Evolutionary conservation across 2,888 invertebrate species (phyloP).

Genomic region (Toxonevra muliebris): DNA sequence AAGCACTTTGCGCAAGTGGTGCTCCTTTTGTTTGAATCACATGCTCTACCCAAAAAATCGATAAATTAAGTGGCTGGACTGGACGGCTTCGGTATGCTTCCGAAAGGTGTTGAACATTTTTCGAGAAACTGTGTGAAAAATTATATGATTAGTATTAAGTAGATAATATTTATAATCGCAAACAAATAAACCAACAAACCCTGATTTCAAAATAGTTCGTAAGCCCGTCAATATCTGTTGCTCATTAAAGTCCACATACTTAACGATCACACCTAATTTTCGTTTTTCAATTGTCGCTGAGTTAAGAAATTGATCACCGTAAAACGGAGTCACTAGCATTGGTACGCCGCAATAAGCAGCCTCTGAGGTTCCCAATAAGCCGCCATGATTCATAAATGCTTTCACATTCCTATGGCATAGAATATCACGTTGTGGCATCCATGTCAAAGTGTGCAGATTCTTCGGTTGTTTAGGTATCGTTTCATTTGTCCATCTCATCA

Average conservation of each 20-base stretch:
- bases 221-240: slow-evolving; percentile 64
- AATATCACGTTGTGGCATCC: slow-evolving; percentile 77
- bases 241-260: slow-evolving; percentile 66
- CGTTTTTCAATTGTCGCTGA: slow-evolving; percentile 66
- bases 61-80: slow-evolving; percentile 68
- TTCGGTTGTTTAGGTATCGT: slow-evolving; percentile 67
- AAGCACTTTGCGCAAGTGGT: slow-evolving; percentile 65
- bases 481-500: slow-evolving; percentile 76
- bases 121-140: slow-evolving; percentile 44
- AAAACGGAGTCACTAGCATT: slow-evolving; percentile 72
- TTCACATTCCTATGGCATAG: slow-evolving; percentile 75
- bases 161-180: not conserved
- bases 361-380: slow-evolving; percentile 74
- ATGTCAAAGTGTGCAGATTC: slow-evolving; percentile 71
- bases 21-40: slow-evolving; percentile 69
- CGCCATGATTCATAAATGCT: slow-evolving; percentile 77
- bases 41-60: slow-evolving; percentile 74
- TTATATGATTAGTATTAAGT: not conserved
- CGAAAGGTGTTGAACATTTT: slow-evolving; percentile 63
- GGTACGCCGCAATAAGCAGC: slow-evolving; percentile 72
- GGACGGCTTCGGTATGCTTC: slow-evolving; percentile 67
- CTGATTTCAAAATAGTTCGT: slow-evolving; percentile 54
- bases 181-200: slow-evolving; percentile 36
- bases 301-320: slow-evolving; percentile 72
- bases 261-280: slow-evolving; percentile 67